phyloP scores from a whole-genome alignment of 92 coral and sea anemone genomes.

The Plumapathes pennacea region DNA sequence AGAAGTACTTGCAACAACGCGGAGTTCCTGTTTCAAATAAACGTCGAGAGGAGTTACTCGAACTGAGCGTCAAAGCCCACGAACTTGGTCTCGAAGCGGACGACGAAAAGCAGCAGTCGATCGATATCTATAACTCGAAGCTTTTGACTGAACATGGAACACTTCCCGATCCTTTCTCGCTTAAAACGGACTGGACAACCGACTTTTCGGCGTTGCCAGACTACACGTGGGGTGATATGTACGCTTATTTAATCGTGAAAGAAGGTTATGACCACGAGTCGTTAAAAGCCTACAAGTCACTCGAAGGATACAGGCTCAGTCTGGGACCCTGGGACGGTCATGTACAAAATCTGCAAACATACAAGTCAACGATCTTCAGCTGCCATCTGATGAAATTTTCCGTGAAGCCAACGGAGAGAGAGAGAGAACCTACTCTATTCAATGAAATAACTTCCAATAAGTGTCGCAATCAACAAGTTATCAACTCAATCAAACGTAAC shows the following conservation, averaged over 20 bases:
- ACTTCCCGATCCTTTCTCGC: slow-evolving; percentile 6
- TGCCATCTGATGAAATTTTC: too few relatives aligned
- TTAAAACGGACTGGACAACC: slow-evolving; percentile 22
- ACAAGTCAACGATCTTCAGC: too few relatives aligned
- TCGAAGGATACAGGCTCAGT: slow-evolving; percentile 20
- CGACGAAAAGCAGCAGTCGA: slow-evolving; percentile 1
- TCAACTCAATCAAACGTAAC: too few relatives aligned
- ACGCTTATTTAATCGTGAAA: slow-evolving; percentile 29
- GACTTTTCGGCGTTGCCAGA: slow-evolving; percentile 11
- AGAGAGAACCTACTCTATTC: too few relatives aligned
- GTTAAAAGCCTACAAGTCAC: slow-evolving; percentile 24
- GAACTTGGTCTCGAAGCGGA: slow-evolving; percentile 1
- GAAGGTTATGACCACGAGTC: slow-evolving; percentile 22
- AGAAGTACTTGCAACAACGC: neutral
- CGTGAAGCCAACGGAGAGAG: too few relatives aligned
- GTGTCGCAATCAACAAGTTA: too few relatives aligned
- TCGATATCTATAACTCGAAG: neutral
- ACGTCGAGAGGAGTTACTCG: neutral
- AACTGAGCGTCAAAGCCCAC: slow-evolving; percentile 10
- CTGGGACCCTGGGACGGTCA: too few relatives aligned
- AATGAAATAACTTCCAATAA: too few relatives aligned
- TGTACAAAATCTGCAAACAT: too few relatives aligned
- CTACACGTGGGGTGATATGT: slow-evolving; percentile 11
- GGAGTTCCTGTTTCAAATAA: slow-evolving; percentile 14
- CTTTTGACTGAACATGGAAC: neutral